Evolutionary conservation across 2,797 vertebrate species (phyloP).

Genomic region (Lateolabrax maculatus): DNA sequence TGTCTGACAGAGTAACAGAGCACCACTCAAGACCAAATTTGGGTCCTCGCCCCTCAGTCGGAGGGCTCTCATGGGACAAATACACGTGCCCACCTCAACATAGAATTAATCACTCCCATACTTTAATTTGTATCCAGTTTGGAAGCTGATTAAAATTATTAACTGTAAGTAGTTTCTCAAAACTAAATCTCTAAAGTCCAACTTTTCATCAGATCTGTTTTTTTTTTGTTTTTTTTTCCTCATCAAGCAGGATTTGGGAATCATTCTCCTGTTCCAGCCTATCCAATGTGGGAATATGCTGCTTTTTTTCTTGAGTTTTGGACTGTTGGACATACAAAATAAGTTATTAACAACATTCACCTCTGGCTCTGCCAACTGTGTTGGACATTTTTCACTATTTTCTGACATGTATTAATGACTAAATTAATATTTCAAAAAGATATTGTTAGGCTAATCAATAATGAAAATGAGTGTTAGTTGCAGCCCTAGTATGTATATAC

Average conservation of each 20-base stretch:
- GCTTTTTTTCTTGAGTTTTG: too few relatives aligned
- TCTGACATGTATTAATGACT: not conserved
- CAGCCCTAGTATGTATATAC: not conserved
- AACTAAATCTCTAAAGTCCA: not conserved
- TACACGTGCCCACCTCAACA: conserved; percentile 27
- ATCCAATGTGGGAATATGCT: not conserved
- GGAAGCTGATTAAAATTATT: not conserved
- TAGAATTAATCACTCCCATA: not conserved
- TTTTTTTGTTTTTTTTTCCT: too few relatives aligned
- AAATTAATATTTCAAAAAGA: not conserved
- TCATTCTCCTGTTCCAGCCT: not conserved
- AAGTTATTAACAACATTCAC: too few relatives aligned
- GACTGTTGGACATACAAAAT: too few relatives aligned
- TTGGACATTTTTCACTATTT: not conserved
- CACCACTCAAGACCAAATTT: conserved; percentile 93
- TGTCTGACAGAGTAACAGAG: conserved; percentile 89
- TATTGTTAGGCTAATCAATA: not conserved
- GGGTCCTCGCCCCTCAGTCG: conserved; percentile 88
- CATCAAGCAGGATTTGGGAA: not conserved
- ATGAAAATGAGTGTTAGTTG: not conserved
- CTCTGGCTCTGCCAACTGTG: too few relatives aligned
- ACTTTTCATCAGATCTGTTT: conserved; percentile 1
- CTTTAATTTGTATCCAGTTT: not conserved
- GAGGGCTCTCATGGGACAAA: conserved; percentile 62
- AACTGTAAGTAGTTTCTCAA: not conserved